Percentiles rank a stretch among this genome's conserved stretches.
phyloP scores from a whole-genome alignment of 2,797 vertebrate genomes.

The Oceanodroma leucorhoa region DNA sequence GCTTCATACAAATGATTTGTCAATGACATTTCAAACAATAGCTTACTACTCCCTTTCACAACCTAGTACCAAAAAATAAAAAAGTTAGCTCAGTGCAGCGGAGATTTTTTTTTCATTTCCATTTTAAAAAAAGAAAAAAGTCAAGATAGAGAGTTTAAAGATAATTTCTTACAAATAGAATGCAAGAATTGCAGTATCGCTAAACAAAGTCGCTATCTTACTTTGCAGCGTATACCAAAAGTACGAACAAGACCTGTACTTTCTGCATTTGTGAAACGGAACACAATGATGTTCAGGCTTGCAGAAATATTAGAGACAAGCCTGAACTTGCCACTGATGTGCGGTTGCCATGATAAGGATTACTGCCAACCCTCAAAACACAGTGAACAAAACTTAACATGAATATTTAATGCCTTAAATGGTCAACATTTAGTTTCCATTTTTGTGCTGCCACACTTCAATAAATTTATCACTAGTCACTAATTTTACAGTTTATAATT shows the following conservation, averaged over 20 bases:
- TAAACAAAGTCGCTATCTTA: background rate
- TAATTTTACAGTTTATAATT: background rate
- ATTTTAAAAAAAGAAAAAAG: background rate
- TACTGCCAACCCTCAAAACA: background rate
- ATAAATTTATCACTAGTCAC: background rate
- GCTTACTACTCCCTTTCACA: background rate
- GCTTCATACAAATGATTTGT: background rate
- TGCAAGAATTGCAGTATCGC: background rate
- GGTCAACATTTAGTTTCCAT: background rate
- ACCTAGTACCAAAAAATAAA: background rate
- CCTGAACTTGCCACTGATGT: slow-evolving; percentile 63
- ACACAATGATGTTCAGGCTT: background rate
- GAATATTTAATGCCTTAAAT: background rate
- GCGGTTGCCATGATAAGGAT: slow-evolving; percentile 60
- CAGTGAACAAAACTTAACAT: background rate
- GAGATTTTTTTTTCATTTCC: background rate
- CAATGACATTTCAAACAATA: background rate
- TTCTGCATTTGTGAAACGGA: background rate
- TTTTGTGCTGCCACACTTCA: background rate
- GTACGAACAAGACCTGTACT: background rate
- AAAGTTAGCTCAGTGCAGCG: background rate
- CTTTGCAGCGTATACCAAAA: background rate
- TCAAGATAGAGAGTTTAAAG: background rate
- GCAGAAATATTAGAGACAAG: slow-evolving; percentile 62
- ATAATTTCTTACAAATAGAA: background rate